phyloP scores from a whole-genome alignment of 2,797 vertebrate genomes.

The Selene dorsalis region DNA sequence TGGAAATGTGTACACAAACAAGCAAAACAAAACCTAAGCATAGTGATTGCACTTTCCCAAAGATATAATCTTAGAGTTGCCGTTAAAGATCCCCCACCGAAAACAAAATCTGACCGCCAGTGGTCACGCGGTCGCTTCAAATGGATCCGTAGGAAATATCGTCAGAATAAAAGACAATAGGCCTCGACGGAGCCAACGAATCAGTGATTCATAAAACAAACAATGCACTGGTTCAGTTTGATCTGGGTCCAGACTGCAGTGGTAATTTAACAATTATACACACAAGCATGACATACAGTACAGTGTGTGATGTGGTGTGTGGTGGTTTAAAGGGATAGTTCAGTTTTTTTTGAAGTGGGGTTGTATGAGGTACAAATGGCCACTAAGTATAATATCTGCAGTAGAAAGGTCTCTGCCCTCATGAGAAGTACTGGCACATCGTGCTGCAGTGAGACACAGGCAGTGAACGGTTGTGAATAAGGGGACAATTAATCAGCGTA shows the following conservation, averaged over 20 bases:
- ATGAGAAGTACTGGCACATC: too few species aligned
- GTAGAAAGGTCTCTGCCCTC: too few species aligned
- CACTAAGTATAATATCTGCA: too few species aligned
- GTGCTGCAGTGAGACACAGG: too few species aligned
- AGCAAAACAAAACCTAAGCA: not conserved
- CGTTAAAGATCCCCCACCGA: not conserved
- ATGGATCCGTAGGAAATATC: not conserved
- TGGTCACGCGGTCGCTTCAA: not conserved
- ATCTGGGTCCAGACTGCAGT: not conserved
- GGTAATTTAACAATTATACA: not conserved
- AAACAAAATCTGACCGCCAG: not conserved
- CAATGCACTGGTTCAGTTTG: not conserved
- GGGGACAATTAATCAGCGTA: too few species aligned
- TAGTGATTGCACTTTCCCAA: too few species aligned
- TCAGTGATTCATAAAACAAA: not conserved
- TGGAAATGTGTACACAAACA: not conserved
- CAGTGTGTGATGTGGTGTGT: not conserved
- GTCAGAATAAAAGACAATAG: not conserved
- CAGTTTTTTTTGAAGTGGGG: too few species aligned
- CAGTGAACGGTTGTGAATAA: too few species aligned
- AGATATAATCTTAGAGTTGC: not conserved
- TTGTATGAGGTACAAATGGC: too few species aligned
- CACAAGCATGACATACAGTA: not conserved
- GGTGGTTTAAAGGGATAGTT: not conserved
- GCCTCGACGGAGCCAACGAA: not conserved